Evolutionary conservation across 2,797 vertebrate genomes (phyloP).

Genomic region (Chromobotia macracanthus): DNA sequence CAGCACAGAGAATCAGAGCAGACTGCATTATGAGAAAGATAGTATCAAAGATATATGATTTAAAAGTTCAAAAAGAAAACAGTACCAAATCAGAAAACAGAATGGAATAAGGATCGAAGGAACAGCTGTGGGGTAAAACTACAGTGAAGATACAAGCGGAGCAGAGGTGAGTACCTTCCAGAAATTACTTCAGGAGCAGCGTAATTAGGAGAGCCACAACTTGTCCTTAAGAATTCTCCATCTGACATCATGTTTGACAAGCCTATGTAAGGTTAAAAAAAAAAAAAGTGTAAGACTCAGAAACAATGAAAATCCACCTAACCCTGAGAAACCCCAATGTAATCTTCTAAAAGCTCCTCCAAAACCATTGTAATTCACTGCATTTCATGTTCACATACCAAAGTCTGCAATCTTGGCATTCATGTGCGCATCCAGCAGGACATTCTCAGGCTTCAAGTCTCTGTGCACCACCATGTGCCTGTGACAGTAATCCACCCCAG

Average conservation of each 20-base stretch:
- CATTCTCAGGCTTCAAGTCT: slow-evolving; percentile 98
- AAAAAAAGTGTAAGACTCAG: not conserved
- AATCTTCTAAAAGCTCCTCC: not conserved
- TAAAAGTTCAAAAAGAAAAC: not conserved
- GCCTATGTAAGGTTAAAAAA: slow-evolving; percentile 73
- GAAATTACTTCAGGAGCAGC: slow-evolving; percentile 99
- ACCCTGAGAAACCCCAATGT: not conserved
- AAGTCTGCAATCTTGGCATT: slow-evolving; percentile 99
- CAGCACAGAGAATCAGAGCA: not conserved
- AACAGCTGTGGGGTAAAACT: not conserved
- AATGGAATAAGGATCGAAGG: not conserved
- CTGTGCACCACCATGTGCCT: slow-evolving; percentile 98
- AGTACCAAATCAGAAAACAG: not conserved
- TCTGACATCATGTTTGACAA: slow-evolving; percentile 99
- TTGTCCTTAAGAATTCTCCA: slow-evolving; percentile 97
- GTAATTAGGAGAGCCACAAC: slow-evolving; percentile 98
- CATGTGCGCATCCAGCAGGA: slow-evolving; percentile 97
- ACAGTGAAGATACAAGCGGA: not conserved
- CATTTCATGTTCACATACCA: slow-evolving; percentile 75
- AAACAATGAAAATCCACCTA: not conserved
- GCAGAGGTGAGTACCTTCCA: slow-evolving; percentile 84
- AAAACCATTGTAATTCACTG: not conserved
- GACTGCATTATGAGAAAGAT: not conserved
- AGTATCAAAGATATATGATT: not conserved
- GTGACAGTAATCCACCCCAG: slow-evolving; percentile 98